Evolutionary conservation across 2,797 vertebrate genomes (phyloP).

Genomic region (Falco biarmicus): DNA sequence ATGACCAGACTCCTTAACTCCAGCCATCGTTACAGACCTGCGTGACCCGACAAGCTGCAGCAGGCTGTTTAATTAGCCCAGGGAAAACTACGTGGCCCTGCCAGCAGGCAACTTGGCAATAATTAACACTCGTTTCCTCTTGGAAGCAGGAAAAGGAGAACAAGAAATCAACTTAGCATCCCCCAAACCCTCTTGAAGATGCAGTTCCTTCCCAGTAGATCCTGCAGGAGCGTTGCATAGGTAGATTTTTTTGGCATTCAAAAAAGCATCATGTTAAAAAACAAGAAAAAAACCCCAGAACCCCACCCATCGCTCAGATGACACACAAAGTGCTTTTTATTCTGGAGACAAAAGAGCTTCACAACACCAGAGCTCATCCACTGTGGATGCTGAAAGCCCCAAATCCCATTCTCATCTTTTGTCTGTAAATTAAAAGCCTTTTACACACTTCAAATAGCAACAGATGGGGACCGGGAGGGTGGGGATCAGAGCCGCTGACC

Average conservation of each 20-base stretch:
- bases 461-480: background rate
- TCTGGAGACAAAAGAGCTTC: background rate
- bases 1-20: rapidly evolving
- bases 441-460: background rate
- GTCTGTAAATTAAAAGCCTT: background rate
- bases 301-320: background rate
- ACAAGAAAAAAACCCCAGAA: background rate
- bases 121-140: background rate
- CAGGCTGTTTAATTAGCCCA: background rate
- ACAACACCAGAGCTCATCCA: background rate
- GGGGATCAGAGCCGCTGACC: rapidly evolving
- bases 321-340: background rate
- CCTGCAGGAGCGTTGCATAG: background rate
- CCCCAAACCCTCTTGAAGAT: background rate
- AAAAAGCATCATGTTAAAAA: background rate
- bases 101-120: background rate
- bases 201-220: background rate
- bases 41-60: background rate
- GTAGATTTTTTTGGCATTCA: background rate
- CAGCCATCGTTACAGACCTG: background rate
- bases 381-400: background rate
- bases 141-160: background rate
- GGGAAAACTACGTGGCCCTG: background rate
- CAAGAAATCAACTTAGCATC: background rate
- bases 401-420: background rate